Conservation (phyloP, 2,797 vertebrate genomes). For the Spinus olivaceus region DNA sequence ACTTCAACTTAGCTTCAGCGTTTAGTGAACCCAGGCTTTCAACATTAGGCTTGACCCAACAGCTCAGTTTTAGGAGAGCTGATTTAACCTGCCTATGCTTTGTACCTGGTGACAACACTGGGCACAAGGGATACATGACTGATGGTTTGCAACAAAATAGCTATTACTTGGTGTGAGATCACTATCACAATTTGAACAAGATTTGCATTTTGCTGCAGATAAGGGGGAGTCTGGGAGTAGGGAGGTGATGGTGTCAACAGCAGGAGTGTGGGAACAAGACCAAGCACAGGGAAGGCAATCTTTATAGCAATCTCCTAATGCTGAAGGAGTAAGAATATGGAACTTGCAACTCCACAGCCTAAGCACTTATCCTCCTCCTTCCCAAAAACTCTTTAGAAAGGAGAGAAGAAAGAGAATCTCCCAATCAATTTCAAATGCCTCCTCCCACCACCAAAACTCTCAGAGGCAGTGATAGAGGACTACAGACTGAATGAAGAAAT, state of each 20-base stretch:
- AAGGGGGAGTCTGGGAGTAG: neutral
- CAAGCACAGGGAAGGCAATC: neutral
- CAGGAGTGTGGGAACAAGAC: neutral
- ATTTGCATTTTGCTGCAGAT: conserved; percentile 57
- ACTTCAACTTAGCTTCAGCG: fast-evolving
- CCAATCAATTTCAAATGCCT: neutral
- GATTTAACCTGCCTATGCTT: conserved; percentile 7
- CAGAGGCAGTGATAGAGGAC: neutral
- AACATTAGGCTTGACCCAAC: neutral
- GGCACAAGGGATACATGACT: conserved; percentile 28
- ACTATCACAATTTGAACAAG: conserved; percentile 19
- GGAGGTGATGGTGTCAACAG: conserved; percentile 8
- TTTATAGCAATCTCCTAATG: conserved; percentile 1
- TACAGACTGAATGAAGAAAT: neutral
- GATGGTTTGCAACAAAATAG: conserved; percentile 42
- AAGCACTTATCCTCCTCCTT: neutral
- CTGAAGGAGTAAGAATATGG: neutral
- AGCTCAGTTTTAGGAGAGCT: neutral
- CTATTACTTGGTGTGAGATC: conserved; percentile 28
- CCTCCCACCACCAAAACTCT: neutral
- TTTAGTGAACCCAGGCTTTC: neutral
- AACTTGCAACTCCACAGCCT: neutral
- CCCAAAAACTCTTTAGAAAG: neutral
- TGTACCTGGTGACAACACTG: neutral
- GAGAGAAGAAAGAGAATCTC: neutral